Percentiles rank a stretch among this genome's conserved stretches.
Conservation (phyloP, 2,113 vertebrate species). For the Apeltes quadracus region DNA sequence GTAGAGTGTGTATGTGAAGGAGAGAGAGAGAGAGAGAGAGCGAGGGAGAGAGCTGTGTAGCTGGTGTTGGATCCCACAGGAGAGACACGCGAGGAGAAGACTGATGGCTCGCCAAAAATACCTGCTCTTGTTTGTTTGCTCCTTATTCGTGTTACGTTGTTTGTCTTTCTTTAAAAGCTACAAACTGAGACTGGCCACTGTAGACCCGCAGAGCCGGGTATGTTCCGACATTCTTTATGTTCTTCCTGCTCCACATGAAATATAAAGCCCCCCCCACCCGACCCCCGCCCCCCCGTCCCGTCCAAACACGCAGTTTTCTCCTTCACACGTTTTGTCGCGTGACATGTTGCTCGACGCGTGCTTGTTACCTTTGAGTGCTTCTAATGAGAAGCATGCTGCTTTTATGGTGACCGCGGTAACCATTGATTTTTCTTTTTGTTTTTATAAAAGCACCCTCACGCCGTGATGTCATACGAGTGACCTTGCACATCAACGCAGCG, state of each 20-base stretch:
- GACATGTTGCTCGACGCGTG: slow-evolving; percentile 19
- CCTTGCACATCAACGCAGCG: slow-evolving; percentile 59
- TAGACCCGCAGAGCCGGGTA: slow-evolving; percentile 34
- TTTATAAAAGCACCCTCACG: slow-evolving; percentile 35
- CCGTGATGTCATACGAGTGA: slow-evolving; percentile 38
- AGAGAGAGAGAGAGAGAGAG: slow-evolving; percentile 9
- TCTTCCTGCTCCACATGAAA: slow-evolving; percentile 20
- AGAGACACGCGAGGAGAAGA: slow-evolving; percentile 64
- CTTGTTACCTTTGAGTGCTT: slow-evolving; percentile 22
- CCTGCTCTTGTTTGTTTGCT: slow-evolving; percentile 58
- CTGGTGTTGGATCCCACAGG: slow-evolving; percentile 66
- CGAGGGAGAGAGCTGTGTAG: slow-evolving; percentile 39
- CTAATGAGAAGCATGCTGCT: slow-evolving; percentile 21
- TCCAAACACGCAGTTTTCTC: background rate
- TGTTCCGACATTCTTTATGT: slow-evolving; percentile 13
- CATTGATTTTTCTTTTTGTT: slow-evolving; percentile 56
- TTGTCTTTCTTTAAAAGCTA: slow-evolving; percentile 65
- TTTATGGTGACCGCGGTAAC: slow-evolving; percentile 44
- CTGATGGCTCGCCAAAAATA: slow-evolving; percentile 73
- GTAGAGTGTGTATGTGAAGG: slow-evolving; percentile 14
- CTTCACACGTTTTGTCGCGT: slow-evolving; percentile 7
- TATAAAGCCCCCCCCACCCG: background rate
- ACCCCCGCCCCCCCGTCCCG: too few species aligned
- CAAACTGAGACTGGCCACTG: slow-evolving; percentile 60
- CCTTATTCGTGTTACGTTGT: slow-evolving; percentile 56